Percentiles rank a stretch among this genome's conserved stretches.
These are phyloP conservation scores for Polydrusus pterygomalis DNA, from an alignment of 2,888 invertebrate species.

Conservation along the genomic window DNA sequence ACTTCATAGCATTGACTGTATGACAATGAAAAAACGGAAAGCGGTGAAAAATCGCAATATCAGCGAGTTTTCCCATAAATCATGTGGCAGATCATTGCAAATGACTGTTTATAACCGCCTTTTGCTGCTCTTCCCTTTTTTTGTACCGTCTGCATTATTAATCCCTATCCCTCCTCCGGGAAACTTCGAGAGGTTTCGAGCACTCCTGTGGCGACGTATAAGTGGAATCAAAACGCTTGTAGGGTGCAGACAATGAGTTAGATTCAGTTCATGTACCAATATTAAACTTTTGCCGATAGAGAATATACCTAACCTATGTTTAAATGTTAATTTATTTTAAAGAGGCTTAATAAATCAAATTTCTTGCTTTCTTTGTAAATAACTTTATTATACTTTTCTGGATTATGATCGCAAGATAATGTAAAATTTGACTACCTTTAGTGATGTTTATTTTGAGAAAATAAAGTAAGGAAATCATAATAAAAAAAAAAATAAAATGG, in stretches of 20 bases:
- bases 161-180: constrained; percentile 30
- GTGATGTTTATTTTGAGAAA: too few relatives aligned
- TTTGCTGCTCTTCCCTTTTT: constrained; percentile 52
- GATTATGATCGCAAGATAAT: too few relatives aligned
- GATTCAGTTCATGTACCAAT: background rate
- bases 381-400: too few relatives aligned
- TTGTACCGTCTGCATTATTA: constrained; percentile 43
- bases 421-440: too few relatives aligned
- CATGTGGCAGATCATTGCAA: constrained; percentile 51
- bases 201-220: constrained; percentile 14
- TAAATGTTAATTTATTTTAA: too few relatives aligned
- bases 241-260: constrained; percentile 19
- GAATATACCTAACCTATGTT: too few relatives aligned
- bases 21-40: constrained; percentile 18
- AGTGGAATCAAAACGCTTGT: constrained; percentile 25
- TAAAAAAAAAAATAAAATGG: too few relatives aligned
- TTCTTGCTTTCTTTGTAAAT: too few relatives aligned
- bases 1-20: background rate
- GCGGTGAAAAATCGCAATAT: constrained; percentile 41
- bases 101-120: constrained; percentile 54
- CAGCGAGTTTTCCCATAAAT: constrained; percentile 51
- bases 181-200: constrained; percentile 47
- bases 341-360: too few relatives aligned
- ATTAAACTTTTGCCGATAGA: too few relatives aligned
- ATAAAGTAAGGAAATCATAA: too few relatives aligned